Percentiles rank a stretch among this genome's conserved stretches.
These are phyloP conservation scores for Rhadina sibilatrix DNA, from an alignment of 2,113 vertebrate species.

Conservation along the genomic window DNA sequence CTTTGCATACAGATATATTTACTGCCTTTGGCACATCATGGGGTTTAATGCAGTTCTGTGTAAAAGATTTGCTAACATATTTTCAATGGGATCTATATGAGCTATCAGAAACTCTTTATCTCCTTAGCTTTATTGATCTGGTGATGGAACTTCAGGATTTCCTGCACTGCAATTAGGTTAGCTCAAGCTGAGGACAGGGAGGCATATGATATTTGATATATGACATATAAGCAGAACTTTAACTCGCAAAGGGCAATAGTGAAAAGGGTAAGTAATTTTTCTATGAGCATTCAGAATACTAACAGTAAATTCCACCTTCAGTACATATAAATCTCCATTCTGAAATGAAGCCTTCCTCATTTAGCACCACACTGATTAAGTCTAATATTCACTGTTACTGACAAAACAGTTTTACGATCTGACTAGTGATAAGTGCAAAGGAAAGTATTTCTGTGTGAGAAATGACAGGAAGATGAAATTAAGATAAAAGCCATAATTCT, in stretches of 20 bases:
- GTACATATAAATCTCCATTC: background rate
- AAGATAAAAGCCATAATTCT: slow-evolving; percentile 17
- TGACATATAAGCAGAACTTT: background rate
- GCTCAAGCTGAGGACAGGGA: background rate
- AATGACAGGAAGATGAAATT: slow-evolving; percentile 21
- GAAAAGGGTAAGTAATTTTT: background rate
- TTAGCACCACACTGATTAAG: background rate
- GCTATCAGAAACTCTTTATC: background rate
- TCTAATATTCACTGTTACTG: slow-evolving; percentile 1
- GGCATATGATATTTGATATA: background rate
- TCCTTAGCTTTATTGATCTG: background rate
- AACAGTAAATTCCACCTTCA: background rate
- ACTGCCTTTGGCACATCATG: background rate
- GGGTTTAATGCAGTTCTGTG: background rate
- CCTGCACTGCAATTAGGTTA: background rate
- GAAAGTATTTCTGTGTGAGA: background rate
- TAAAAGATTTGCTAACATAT: background rate
- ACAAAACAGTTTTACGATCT: slow-evolving; percentile 11
- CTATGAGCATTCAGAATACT: background rate
- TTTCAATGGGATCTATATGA: background rate
- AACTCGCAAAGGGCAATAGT: background rate
- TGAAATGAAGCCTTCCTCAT: background rate
- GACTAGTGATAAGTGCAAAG: background rate
- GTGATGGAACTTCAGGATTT: background rate
- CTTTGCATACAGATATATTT: background rate